phyloP scores from a whole-genome alignment of 2,888 invertebrate genomes.

The Melipona bicolor region DNA sequence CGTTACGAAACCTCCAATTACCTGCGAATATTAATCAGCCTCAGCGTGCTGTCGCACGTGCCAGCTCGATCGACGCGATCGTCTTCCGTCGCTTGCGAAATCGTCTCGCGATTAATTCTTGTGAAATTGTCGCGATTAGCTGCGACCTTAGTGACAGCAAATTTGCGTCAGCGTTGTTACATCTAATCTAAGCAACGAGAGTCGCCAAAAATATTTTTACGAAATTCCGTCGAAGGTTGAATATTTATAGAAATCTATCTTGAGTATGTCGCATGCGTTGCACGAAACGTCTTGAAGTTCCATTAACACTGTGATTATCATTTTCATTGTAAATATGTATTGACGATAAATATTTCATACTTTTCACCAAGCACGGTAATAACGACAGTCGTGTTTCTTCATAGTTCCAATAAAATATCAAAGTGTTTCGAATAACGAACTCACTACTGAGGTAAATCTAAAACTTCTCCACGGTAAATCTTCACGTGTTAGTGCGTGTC shows the following conservation, averaged over 20 bases:
- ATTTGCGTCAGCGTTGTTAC: no score
- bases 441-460: no score
- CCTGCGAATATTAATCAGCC: slow-evolving; percentile 44
- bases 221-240: no score
- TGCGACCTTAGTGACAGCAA: no score
- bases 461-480: not conserved
- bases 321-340: not conserved
- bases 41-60: not conserved
- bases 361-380: not conserved
- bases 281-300: no score
- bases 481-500: not conserved
- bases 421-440: not conserved
- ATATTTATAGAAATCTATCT: no score
- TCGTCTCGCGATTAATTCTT: slow-evolving; percentile 15
- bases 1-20: slow-evolving; percentile 48
- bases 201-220: no score
- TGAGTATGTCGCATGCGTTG: no score
- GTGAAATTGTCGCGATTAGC: no score
- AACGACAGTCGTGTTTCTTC: not conserved
- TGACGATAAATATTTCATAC: not conserved
- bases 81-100: not conserved
- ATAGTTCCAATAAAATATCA: not conserved
- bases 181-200: no score
- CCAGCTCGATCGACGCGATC: not conserved
- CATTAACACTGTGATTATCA: no score